phyloP scores from a whole-genome alignment of 2,888 invertebrate species.

The Andrena chrysosceles region DNA sequence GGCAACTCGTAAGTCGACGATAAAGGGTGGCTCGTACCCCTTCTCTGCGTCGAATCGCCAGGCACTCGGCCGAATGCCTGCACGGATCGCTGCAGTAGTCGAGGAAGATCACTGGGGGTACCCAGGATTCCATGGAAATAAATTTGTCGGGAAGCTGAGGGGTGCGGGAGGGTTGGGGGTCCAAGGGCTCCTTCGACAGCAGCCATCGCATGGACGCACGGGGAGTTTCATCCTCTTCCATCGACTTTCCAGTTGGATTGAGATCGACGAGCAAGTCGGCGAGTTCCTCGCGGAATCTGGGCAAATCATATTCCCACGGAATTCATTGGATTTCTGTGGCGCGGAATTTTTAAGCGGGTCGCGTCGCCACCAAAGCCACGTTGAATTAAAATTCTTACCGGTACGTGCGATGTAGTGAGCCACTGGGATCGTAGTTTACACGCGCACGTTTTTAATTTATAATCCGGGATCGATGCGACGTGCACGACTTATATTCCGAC shows the following conservation, averaged over 20 bases:
- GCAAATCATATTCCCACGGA: constrained; percentile 9
- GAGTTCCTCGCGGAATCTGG: neutral
- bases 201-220: neutral
- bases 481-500: neutral
- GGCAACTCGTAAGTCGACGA: constrained; percentile 15
- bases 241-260: constrained; percentile 16
- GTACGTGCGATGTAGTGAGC: neutral
- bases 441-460: constrained; percentile 15
- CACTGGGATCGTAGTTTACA: constrained; percentile 1
- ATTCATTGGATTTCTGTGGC: constrained; percentile 15
- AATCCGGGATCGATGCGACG: neutral
- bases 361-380: constrained; percentile 10
- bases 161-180: neutral
- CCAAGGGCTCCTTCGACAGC: neutral
- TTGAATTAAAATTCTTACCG: constrained; percentile 39
- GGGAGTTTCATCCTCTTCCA: neutral
- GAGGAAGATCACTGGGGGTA: neutral
- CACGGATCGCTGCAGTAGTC: neutral
- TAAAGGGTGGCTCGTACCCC: neutral
- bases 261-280: neutral
- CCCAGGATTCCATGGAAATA: neutral
- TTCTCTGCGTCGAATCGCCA: neutral
- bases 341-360: constrained; percentile 38
- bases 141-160: neutral
- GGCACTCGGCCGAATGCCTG: neutral